These are phyloP conservation scores for Rhynchophorus ferrugineus DNA, from an alignment of 1,140 invertebrate genomes.

Conservation along the genomic window DNA sequence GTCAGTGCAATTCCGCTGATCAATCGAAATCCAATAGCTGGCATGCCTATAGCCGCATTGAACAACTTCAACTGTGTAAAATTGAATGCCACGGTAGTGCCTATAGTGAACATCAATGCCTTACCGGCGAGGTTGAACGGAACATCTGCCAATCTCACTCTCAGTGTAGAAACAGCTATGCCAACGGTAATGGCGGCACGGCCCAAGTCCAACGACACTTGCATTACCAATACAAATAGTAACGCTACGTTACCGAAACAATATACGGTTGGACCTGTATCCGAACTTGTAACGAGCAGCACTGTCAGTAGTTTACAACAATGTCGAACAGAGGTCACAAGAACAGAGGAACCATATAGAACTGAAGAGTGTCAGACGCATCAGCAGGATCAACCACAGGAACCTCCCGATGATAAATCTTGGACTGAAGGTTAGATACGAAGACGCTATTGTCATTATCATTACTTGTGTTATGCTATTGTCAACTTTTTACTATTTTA, in stretches of 20 bases:
- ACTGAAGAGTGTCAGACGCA: conserved; percentile 21
- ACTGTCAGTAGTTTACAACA: conserved; percentile 4
- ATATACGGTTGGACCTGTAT: conserved; percentile 2
- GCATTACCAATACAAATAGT: conserved; percentile 6
- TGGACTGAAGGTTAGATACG: conserved; percentile 8
- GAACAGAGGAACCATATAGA: conserved; percentile 23
- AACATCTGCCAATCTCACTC: conserved; percentile 7
- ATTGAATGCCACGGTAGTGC: conserved; percentile 39
- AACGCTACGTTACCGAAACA: conserved; percentile 11
- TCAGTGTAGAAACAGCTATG: conserved; percentile 33
- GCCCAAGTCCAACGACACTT: conserved; percentile 19
- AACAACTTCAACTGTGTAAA: conserved; percentile 40
- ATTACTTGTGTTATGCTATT: too few relatives aligned
- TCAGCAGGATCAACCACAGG: conserved; percentile 6
- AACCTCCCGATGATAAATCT: conserved; percentile 12
- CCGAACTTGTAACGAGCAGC: background rate
- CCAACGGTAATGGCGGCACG: conserved; percentile 33
- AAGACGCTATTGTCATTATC: too few relatives aligned
- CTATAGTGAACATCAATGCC: conserved; percentile 38
- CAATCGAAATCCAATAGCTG: conserved; percentile 30
- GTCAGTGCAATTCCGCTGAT: conserved; percentile 33
- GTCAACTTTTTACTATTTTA: conserved; percentile 4
- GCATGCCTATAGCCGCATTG: too few relatives aligned
- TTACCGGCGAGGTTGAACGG: conserved; percentile 35
- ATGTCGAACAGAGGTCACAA: conserved; percentile 16